Evolutionary conservation across 2,113 vertebrate species (phyloP).

Genomic region (Ictidomys tridecemlineatus): DNA sequence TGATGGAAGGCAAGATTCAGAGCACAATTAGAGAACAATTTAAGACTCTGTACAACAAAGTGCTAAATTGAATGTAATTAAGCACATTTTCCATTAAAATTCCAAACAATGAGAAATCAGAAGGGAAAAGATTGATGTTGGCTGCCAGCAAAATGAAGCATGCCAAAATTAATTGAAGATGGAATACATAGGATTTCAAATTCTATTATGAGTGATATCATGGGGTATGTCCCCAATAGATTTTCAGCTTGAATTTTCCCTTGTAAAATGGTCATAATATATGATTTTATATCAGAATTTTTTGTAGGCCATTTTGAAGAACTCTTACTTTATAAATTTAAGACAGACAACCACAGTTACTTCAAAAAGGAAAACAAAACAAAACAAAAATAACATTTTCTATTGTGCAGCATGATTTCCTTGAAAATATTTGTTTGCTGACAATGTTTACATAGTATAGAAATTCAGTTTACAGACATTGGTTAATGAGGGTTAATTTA

Average conservation of each 20-base stretch:
- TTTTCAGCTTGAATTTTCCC: neutral
- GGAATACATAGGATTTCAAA: constrained; percentile 49
- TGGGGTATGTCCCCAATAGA: neutral
- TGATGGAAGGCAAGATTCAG: constrained; percentile 31
- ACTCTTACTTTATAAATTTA: constrained; percentile 36
- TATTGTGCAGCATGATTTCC: neutral
- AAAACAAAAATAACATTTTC: neutral
- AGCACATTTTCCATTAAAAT: constrained; percentile 70
- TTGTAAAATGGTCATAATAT: constrained; percentile 29
- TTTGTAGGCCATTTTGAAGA: constrained; percentile 21
- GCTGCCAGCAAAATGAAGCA: constrained; percentile 46
- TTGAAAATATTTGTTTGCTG: constrained; percentile 16
- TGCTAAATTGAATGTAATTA: constrained; percentile 66
- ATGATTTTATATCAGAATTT: neutral
- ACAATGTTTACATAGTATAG: neutral
- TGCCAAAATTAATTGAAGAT: constrained; percentile 63
- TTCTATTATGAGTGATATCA: neutral
- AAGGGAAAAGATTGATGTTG: constrained; percentile 45
- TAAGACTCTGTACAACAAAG: neutral
- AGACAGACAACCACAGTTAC: neutral
- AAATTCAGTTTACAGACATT: too few species aligned
- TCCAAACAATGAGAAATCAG: constrained; percentile 60
- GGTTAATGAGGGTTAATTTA: neutral
- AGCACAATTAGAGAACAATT: neutral
- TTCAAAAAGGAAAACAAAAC: neutral